Evolutionary conservation across 2,113 vertebrate genomes (phyloP).

Genomic region (Silurus glanis): DNA sequence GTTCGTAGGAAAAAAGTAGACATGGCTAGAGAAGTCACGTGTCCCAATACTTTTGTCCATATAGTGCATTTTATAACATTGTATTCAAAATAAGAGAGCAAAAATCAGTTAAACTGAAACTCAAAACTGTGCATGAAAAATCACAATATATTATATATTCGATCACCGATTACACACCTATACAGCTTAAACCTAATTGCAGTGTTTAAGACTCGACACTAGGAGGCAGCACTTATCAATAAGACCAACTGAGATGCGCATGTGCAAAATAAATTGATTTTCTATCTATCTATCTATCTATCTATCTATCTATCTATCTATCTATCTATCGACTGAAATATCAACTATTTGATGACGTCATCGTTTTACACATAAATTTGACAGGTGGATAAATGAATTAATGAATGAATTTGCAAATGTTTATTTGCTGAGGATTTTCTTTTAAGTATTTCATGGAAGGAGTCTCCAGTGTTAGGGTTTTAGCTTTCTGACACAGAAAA

Average conservation of each 20-base stretch:
- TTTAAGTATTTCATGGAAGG: not conserved
- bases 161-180: not conserved
- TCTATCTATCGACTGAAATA: no score
- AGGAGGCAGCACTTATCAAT: constrained; percentile 52
- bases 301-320: no score
- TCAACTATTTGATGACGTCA: no score
- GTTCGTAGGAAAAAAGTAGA: no score
- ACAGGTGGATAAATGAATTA: no score
- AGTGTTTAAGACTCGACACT: constrained; percentile 40
- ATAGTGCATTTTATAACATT: no score
- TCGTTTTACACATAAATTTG: not conserved
- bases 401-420: not conserved
- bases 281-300: no score
- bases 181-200: not conserved
- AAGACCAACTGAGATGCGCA: not conserved
- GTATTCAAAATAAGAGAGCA: no score
- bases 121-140: not conserved
- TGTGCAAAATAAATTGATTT: not conserved
- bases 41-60: no score
- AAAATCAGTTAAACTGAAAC: no score
- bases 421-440: not conserved
- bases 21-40: no score
- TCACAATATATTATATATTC: not conserved
- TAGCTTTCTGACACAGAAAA: not conserved
- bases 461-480: not conserved